These are phyloP conservation scores for Australoheros facetus DNA, from an alignment of 2,797 vertebrate species.

Conservation along the genomic window DNA sequence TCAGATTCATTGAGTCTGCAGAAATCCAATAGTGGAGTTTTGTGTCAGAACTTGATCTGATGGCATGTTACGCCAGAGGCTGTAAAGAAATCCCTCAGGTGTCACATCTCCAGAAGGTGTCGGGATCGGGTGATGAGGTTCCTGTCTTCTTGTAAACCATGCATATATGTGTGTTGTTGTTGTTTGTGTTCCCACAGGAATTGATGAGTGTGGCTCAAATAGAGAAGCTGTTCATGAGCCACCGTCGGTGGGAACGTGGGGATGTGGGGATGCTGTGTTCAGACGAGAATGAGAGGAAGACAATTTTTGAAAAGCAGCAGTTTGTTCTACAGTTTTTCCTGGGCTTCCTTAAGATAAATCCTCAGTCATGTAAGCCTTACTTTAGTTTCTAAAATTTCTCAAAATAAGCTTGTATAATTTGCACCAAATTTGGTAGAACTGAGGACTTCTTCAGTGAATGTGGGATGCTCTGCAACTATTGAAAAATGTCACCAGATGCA, in stretches of 20 bases:
- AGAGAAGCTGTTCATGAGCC: constrained; percentile 81
- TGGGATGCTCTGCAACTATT: neutral
- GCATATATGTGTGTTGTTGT: neutral
- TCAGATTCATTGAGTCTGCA: constrained; percentile 18
- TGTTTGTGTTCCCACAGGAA: constrained; percentile 61
- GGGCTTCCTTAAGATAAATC: constrained; percentile 71
- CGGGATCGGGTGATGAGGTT: constrained; percentile 54
- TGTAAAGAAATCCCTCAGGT: constrained; percentile 62
- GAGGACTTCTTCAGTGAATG: neutral
- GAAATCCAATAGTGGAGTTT: constrained; percentile 22
- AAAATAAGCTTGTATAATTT: neutral
- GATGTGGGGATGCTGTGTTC: constrained; percentile 71
- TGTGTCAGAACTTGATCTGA: constrained; percentile 54
- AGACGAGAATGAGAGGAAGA: constrained; percentile 39
- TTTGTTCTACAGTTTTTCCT: constrained; percentile 82
- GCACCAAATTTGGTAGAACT: neutral
- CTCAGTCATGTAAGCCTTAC: constrained; percentile 64
- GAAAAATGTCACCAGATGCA: neutral
- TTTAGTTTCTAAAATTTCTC: constrained; percentile 10
- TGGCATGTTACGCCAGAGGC: constrained; percentile 16
- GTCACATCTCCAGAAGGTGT: constrained; percentile 57
- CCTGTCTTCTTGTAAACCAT: constrained; percentile 30
- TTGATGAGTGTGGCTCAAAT: constrained; percentile 78
- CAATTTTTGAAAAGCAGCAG: constrained; percentile 73
- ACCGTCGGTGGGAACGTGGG: constrained; percentile 76